Percentiles rank a stretch among this genome's conserved stretches.
phyloP scores from a whole-genome alignment of 1,140 invertebrate genomes.

The Prorops nasuta region DNA sequence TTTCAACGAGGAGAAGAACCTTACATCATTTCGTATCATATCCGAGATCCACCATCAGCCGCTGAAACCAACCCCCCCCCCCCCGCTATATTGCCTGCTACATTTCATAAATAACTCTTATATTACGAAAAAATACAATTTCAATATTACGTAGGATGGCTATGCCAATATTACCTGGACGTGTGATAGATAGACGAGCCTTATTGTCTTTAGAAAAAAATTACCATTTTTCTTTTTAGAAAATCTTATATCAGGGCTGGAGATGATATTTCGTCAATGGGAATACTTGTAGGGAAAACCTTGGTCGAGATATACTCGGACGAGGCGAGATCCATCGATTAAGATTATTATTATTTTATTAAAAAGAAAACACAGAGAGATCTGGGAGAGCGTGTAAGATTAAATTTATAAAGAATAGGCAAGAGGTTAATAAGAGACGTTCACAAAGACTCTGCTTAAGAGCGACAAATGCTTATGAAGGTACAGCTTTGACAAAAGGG shows the following conservation, averaged over 20 bases:
- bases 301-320: too few species aligned
- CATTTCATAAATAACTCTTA: constrained; percentile 54
- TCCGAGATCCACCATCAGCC: constrained; percentile 32
- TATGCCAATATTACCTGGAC: constrained; percentile 51
- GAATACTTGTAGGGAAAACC: too few species aligned
- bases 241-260: constrained; percentile 39
- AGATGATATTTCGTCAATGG: too few species aligned
- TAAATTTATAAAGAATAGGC: constrained; percentile 4
- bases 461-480: constrained; percentile 28
- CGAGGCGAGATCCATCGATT: constrained; percentile 12
- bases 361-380: not conserved
- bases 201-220: constrained; percentile 57
- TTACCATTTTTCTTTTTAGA: constrained; percentile 55
- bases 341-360: not conserved
- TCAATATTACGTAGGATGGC: constrained; percentile 53
- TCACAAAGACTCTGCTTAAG: too few species aligned
- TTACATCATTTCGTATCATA: constrained; percentile 42
- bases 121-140: constrained; percentile 51
- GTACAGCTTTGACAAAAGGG: constrained; percentile 6
- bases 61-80: constrained; percentile 23
- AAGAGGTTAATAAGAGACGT: too few species aligned
- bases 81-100: constrained; percentile 40
- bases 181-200: constrained; percentile 53
- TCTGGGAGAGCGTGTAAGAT: not conserved
- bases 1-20: constrained; percentile 31